Evolutionary conservation across 2,113 vertebrate species (phyloP).

Genomic region (Martes martes): DNA sequence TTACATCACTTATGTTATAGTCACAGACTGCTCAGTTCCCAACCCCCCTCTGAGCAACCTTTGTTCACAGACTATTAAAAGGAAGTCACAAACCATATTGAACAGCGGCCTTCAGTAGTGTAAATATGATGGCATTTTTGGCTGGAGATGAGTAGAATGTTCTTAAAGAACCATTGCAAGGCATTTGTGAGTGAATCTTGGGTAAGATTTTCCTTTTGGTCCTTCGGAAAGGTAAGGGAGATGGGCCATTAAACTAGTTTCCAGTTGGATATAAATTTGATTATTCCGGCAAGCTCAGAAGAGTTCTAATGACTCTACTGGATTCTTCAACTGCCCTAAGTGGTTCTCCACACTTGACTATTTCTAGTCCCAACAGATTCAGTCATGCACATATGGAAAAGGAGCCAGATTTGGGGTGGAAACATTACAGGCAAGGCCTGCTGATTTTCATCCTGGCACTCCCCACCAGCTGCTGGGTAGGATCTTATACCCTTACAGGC

Average conservation of each 20-base stretch:
- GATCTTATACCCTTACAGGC: background rate
- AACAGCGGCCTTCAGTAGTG: background rate
- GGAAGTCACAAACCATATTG: slow-evolving; percentile 46
- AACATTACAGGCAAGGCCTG: background rate
- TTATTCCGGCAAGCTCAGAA: slow-evolving; percentile 57
- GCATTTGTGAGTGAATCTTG: background rate
- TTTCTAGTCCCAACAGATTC: background rate
- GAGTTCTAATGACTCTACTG: slow-evolving; percentile 64
- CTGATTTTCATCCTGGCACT: background rate
- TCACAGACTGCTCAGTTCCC: slow-evolving; percentile 34
- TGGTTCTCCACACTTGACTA: slow-evolving; percentile 44
- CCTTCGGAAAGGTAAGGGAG: slow-evolving; percentile 57
- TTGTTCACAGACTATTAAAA: slow-evolving; percentile 33
- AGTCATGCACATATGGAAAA: background rate
- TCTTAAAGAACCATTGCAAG: slow-evolving; percentile 57
- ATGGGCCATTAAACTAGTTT: slow-evolving; percentile 23
- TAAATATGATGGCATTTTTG: slow-evolving; percentile 41
- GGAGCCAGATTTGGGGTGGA: background rate
- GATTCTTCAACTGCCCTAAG: slow-evolving; percentile 56
- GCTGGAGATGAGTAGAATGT: slow-evolving; percentile 8
- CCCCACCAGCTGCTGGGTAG: background rate
- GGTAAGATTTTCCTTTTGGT: slow-evolving; percentile 44
- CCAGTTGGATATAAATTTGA: slow-evolving; percentile 51
- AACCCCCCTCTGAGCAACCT: background rate
- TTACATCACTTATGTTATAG: slow-evolving; percentile 24